Conservation (phyloP, 1,140 invertebrate genomes). For the Drosophila triauraria region DNA sequence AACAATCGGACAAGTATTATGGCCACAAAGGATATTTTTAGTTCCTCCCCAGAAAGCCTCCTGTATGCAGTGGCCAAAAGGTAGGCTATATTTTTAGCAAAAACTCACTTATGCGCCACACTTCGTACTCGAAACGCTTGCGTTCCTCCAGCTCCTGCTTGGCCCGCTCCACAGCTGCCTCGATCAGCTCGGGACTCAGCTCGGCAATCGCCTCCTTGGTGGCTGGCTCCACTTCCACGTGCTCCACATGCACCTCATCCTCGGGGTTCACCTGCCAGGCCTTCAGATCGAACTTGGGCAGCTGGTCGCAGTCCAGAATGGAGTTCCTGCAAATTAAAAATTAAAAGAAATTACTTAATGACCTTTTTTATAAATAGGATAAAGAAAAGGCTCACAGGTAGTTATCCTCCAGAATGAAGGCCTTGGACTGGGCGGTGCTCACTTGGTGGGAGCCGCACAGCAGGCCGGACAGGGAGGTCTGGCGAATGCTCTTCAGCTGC, state of each 20-base stretch:
- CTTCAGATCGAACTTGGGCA: constrained; percentile 88
- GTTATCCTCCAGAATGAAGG: constrained; percentile 94
- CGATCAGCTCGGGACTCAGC: constrained; percentile 86
- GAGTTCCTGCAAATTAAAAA: constrained; percentile 88
- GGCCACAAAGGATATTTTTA: too few relatives aligned
- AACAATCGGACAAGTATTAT: too few relatives aligned
- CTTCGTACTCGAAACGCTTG: constrained; percentile 91
- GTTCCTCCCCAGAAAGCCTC: too few relatives aligned
- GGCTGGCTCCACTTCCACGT: constrained; percentile 74
- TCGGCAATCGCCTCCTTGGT: constrained; percentile 79
- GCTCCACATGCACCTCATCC: constrained; percentile 63
- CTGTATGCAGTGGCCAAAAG: fast-evolving
- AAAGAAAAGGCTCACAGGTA: constrained; percentile 89
- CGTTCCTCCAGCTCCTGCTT: constrained; percentile 90
- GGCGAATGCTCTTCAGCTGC: constrained; percentile 89
- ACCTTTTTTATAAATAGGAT: background rate
- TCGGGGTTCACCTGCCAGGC: constrained; percentile 57
- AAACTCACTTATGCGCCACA: constrained; percentile 87
- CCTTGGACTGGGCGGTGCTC: constrained; percentile 91
- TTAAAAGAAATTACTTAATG: background rate
- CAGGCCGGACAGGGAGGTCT: constrained; percentile 86
- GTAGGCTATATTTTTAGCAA: background rate
- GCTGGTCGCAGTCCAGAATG: constrained; percentile 91
- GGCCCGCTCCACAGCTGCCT: constrained; percentile 90
- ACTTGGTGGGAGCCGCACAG: constrained; percentile 84